Base-by-base conservation (phyloP, 2,797 vertebrate genomes). In the Anas bahamensis region DNA sequence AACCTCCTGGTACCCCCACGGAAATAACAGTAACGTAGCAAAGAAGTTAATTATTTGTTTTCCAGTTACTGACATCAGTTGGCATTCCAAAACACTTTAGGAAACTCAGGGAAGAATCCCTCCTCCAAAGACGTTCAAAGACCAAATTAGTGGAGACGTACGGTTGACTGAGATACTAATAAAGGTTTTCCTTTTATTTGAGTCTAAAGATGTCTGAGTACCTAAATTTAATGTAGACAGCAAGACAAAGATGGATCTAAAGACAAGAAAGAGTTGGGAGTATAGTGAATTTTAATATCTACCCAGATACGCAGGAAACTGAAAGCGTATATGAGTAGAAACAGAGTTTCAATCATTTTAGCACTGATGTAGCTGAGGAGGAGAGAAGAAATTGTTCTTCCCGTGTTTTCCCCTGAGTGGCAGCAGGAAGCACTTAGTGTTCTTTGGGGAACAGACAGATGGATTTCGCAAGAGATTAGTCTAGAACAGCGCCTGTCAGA, bases 371-470 rank as follows among this genome's bases (percentile, higher is more conserved):
- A 76, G n/a, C 41, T 82, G 74, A 82, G 50, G 29, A 88, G 53
- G 39, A 86, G 63, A 87, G 48, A 26, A 53, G 46, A 83, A 75
- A 21, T 83, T 80, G 82, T 92, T 83, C 81, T 74, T 85, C 50
- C 28, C 4, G 1, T 23, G 17, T 88, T 95, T 94, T 91, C 55
- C 78, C 33, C 26, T 17, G 72, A 80, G 86, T 29, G 21, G 65
- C 46, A 87, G 35, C 55, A 90, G 88, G 72, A 92, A 89, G 63
- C n/a, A 48, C 44, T 74, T 74, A 41, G 28, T 42, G 55, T 82
- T 87, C 92, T 78, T 59, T 81, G 68, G 90, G 80, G 88, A 85
- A 72, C 84, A 92, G 59, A 82, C 86, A 93, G 94, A 94, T 74
- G 69, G 63, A 28, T 78, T 93, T 94, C 93, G 42, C 39, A 72